Percentiles rank a stretch among this genome's conserved stretches.
Evolutionary conservation across 64 coral and sea anemone genomes (phyloP).

Genomic region (Dendrophyllia cribrosa): DNA sequence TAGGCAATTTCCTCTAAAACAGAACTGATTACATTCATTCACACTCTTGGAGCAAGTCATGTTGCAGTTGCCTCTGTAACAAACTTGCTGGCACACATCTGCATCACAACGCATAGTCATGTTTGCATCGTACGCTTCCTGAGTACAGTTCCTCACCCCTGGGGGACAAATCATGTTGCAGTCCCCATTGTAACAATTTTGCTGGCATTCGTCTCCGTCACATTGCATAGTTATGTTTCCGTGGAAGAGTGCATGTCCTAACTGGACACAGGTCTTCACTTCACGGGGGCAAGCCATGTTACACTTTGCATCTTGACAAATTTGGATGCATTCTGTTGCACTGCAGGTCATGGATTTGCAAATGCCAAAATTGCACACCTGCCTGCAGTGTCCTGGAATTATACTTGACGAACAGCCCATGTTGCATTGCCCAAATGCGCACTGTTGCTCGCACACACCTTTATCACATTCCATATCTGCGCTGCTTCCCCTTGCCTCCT

Average conservation of each 20-base stretch:
- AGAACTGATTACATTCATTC: not conserved
- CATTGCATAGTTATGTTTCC: not conserved
- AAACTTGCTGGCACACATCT: not conserved
- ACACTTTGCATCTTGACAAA: not conserved
- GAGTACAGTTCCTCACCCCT: not conserved
- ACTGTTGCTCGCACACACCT: not conserved
- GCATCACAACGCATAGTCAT: not conserved
- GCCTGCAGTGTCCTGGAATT: not conserved
- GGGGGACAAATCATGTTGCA: not conserved
- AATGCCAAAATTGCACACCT: not conserved
- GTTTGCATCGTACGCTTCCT: not conserved
- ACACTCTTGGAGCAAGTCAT: not conserved
- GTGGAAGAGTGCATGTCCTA: not conserved
- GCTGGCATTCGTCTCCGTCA: not conserved
- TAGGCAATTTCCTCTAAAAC: too few relatives aligned
- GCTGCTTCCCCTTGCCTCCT: not conserved
- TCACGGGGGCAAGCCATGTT: not conserved
- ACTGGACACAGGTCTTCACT: not conserved
- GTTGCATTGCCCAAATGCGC: not conserved
- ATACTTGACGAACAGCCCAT: not conserved
- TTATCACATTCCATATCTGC: not conserved
- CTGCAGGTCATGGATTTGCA: not conserved
- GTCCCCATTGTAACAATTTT: not conserved
- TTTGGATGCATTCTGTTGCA: not conserved
- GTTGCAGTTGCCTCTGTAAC: not conserved